These are phyloP conservation scores for Cherax quadricarinatus DNA, from an alignment of 1,140 invertebrate species.

Conservation along the genomic window DNA sequence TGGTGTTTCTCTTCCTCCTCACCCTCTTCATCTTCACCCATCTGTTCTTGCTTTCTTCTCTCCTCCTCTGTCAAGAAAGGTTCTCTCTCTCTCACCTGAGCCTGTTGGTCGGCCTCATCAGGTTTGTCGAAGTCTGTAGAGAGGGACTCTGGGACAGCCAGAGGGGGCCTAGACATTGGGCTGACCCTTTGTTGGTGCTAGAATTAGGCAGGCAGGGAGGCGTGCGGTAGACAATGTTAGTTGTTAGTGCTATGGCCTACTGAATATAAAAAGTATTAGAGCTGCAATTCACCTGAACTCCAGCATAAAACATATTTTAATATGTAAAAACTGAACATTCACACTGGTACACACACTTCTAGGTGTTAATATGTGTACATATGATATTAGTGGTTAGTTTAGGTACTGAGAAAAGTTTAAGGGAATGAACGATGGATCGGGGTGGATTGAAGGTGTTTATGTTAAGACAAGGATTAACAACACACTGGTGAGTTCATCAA, in stretches of 20 bases:
- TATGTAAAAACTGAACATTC: too few relatives aligned
- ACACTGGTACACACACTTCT: too few relatives aligned
- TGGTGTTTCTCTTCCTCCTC: background rate
- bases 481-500: too few relatives aligned
- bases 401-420: too few relatives aligned
- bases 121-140: constrained; percentile 49
- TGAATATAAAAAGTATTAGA: too few relatives aligned
- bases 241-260: background rate
- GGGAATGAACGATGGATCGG: too few relatives aligned
- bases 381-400: too few relatives aligned
- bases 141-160: constrained; percentile 55
- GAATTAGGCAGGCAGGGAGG: background rate
- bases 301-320: too few relatives aligned
- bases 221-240: background rate
- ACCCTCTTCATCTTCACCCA: constrained; percentile 9
- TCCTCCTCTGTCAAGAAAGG: constrained; percentile 23
- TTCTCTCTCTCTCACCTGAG: constrained; percentile 35
- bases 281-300: too few relatives aligned
- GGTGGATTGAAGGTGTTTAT: too few relatives aligned
- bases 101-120: background rate
- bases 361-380: too few relatives aligned
- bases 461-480: too few relatives aligned
- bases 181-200: background rate
- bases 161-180: constrained; percentile 9
- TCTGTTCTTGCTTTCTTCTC: background rate